A percentile compares a stretch with the other conserved stretches of the same genome.
These are phyloP conservation scores for Drosophila kambysellisi DNA, from an alignment of 2,888 invertebrate genomes.

Conservation along the genomic window DNA sequence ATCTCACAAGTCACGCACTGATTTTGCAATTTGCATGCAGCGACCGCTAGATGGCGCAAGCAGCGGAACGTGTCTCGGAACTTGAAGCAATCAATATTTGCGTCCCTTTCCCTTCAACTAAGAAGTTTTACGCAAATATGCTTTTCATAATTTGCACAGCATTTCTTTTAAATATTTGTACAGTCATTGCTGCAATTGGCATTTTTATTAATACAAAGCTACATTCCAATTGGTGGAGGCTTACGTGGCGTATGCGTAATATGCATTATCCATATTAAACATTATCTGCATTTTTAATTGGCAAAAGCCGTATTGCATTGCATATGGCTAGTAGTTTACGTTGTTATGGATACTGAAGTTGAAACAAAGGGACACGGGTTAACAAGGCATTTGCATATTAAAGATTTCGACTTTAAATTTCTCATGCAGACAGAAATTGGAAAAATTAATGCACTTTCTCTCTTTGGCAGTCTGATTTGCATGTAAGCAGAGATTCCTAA, in stretches of 20 bases:
- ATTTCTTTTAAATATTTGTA: slow-evolving; percentile 32
- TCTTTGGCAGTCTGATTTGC: slow-evolving; percentile 49
- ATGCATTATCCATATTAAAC: slow-evolving; percentile 11
- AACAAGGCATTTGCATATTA: slow-evolving; percentile 23
- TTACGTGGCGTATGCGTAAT: slow-evolving; percentile 52
- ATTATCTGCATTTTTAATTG: slow-evolving; percentile 22
- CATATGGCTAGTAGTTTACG: neutral
- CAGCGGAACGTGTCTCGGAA: slow-evolving; percentile 35
- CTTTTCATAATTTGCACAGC: slow-evolving; percentile 35
- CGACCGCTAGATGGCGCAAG: slow-evolving; percentile 66
- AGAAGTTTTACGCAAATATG: slow-evolving; percentile 23
- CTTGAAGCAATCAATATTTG: slow-evolving; percentile 52
- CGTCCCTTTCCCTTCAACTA: slow-evolving; percentile 15
- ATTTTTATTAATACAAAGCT: slow-evolving; percentile 14
- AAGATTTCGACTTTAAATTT: slow-evolving; percentile 38
- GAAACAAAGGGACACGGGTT: slow-evolving; percentile 2
- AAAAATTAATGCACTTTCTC: slow-evolving; percentile 28
- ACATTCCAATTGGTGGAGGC: neutral
- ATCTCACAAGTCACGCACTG: slow-evolving; percentile 74
- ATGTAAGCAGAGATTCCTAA: slow-evolving; percentile 29
- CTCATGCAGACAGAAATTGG: slow-evolving; percentile 5
- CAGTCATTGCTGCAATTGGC: slow-evolving; percentile 20
- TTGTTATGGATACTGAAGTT: slow-evolving; percentile 1
- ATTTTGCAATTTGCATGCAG: slow-evolving; percentile 73
- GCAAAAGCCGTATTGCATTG: neutral